Percentiles rank a stretch among this genome's conserved stretches.
Conservation (phyloP, 1,140 invertebrate species). For the Mylabris phalerata region DNA sequence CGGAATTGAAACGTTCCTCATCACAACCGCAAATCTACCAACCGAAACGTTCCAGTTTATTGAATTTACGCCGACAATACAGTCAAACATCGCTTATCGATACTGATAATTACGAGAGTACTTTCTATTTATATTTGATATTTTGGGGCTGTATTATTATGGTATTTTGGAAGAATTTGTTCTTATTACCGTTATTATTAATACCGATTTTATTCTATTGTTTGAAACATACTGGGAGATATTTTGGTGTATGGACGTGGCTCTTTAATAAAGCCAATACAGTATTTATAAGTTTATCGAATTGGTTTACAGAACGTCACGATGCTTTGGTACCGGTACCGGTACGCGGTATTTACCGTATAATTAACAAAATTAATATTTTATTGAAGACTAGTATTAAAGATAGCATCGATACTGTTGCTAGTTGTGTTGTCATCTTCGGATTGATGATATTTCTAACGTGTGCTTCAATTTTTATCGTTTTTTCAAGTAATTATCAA, state of each 20-base stretch:
- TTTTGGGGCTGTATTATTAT: conserved; percentile 62
- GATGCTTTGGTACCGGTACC: conserved; percentile 50
- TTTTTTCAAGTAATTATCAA: conserved; percentile 46
- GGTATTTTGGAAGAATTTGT: conserved; percentile 63
- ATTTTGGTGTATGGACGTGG: conserved; percentile 45
- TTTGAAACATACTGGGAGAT: conserved; percentile 51
- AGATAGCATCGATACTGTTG: conserved; percentile 51
- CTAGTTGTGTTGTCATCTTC: conserved; percentile 51
- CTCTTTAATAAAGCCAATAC: conserved; percentile 34
- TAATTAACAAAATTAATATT: conserved; percentile 45
- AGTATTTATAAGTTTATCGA: conserved; percentile 24
- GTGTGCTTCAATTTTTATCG: conserved; percentile 50
- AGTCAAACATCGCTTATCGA: conserved; percentile 18
- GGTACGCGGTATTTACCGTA: conserved; percentile 47
- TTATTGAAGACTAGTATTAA: conserved; percentile 45
- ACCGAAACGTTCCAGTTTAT: conserved; percentile 10
- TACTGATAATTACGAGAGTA: conserved; percentile 31
- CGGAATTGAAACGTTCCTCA: conserved; percentile 30
- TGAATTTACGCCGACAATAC: conserved; percentile 18
- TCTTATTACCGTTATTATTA: conserved; percentile 60
- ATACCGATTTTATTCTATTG: conserved; percentile 59
- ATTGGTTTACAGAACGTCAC: conserved; percentile 42
- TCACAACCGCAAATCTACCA: conserved; percentile 33
- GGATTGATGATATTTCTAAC: conserved; percentile 50
- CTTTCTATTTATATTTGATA: conserved; percentile 57